Evolutionary conservation across 2,888 invertebrate species (phyloP).

Genomic region (Eulithis prunata): DNA sequence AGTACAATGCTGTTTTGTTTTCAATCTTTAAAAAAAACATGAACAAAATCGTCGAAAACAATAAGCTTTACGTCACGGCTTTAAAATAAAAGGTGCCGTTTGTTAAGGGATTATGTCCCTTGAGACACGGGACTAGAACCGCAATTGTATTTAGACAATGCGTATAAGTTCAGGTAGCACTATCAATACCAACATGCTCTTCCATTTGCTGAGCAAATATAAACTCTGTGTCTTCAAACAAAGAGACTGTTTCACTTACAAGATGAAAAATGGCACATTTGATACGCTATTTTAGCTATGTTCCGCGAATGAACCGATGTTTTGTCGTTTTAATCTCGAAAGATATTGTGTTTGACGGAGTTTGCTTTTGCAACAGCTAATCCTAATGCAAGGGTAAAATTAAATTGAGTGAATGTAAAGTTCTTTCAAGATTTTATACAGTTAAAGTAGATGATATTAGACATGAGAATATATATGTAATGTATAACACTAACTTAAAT

Average conservation of each 20-base stretch:
- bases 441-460: neutral
- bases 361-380: constrained; percentile 56
- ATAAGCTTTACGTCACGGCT: constrained; percentile 71
- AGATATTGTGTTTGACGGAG: constrained; percentile 51
- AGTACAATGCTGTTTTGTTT: constrained; percentile 53
- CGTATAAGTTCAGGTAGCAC: constrained; percentile 73
- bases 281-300: constrained; percentile 40
- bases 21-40: constrained; percentile 41
- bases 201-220: constrained; percentile 41
- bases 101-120: constrained; percentile 73
- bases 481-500: neutral
- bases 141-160: constrained; percentile 72
- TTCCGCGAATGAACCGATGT: constrained; percentile 57
- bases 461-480: too few species aligned
- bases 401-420: constrained; percentile 26
- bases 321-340: constrained; percentile 50
- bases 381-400: constrained; percentile 49
- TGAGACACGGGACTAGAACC: constrained; percentile 59
- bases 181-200: constrained; percentile 52
- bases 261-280: constrained; percentile 29
- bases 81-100: constrained; percentile 74
- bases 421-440: constrained; percentile 1
- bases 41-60: constrained; percentile 57
- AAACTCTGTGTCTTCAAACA: constrained; percentile 30
- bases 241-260: constrained; percentile 24